These are phyloP conservation scores for Pyrocoelia pectoralis DNA, from an alignment of 2,888 invertebrate species.

Conservation along the genomic window DNA sequence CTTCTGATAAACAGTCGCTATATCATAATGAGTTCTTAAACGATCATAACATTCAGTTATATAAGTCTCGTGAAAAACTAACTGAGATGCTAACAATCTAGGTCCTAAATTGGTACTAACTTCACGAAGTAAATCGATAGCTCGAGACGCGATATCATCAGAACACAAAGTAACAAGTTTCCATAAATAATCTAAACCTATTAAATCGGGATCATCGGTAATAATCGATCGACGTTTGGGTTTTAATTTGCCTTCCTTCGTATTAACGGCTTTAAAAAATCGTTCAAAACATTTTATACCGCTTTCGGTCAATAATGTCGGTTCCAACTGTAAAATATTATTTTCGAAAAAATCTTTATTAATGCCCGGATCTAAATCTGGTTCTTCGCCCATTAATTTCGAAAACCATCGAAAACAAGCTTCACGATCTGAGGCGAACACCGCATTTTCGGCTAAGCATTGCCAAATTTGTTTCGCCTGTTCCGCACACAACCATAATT, in stretches of 20 bases:
- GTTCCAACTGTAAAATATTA: conserved; percentile 91
- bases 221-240: conserved; percentile 84
- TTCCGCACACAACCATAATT: conserved; percentile 95
- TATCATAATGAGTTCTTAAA: conserved; percentile 85
- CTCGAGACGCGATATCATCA: conserved; percentile 92
- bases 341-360: conserved; percentile 96
- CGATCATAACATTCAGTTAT: conserved; percentile 92
- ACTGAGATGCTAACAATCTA: conserved; percentile 76
- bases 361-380: conserved; percentile 95
- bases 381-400: conserved; percentile 95
- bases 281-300: conserved; percentile 91
- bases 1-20: conserved; percentile 71
- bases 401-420: conserved; percentile 99
- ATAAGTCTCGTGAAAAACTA: conserved; percentile 90
- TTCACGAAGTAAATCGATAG: conserved; percentile 90
- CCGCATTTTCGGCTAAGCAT: conserved; percentile 92
- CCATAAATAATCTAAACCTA: conserved; percentile 97
- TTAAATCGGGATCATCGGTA: conserved; percentile 93
- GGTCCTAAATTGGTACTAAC: conserved; percentile 94
- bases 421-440: conserved; percentile 91
- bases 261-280: conserved; percentile 94
- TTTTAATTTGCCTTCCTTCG: conserved; percentile 92
- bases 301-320: conserved; percentile 89
- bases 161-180: conserved; percentile 81
- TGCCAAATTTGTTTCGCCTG: conserved; percentile 98